Evolutionary conservation across 2,888 invertebrate species (phyloP), one percentile per base, ranked within the genome.

Genomic region (Pyrgus malvae): DNA sequence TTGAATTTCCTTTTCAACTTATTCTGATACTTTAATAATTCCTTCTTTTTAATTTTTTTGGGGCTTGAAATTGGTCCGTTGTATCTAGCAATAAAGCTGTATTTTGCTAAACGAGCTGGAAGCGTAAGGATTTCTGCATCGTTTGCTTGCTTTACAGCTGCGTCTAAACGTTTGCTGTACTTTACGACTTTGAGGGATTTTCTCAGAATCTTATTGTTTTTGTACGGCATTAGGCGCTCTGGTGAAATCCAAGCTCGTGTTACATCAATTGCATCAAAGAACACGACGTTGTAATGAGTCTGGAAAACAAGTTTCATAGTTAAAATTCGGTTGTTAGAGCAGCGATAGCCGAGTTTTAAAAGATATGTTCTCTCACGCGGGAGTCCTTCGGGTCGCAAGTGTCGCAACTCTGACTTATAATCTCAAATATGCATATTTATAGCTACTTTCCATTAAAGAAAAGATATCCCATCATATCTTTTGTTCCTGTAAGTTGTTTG

Each of bases 221-320:
- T 49, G 61, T 80, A 91, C 0, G 90, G 79, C 41, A 78, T 80
- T 1, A 92, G 53, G 12, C 81, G 66, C 2, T 70, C 65, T 0
- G 80, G 74, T 17, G 72, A 46, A 1, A 92, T 61, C 92, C 92
- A 92, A 0, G 85, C 82, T 58, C 89, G 71, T 17, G 88, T 80
- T 1, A 80, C 84, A 7, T 83, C 76, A 11, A 61, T 53, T 0
- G 75, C 65, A 57, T 91, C 89, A 54, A 92, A 91, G 65, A 92
- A 92, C 7, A 84, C 86, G 1, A 92, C 91, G 62, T 92, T 85
- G 66, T 92, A 92, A 59, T 83, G 79, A 0, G 83, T 89, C 92
- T 92, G 80, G 11, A 83, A 88, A 60, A 33, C 12, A 14, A 6
- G 14, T 33, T n/a, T n/a, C n/a, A n/a, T n/a, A n/a, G n/a, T n/a